Evolutionary conservation across 2,797 vertebrate species (phyloP).

Genomic region (Aeoliscus strigatus): DNA sequence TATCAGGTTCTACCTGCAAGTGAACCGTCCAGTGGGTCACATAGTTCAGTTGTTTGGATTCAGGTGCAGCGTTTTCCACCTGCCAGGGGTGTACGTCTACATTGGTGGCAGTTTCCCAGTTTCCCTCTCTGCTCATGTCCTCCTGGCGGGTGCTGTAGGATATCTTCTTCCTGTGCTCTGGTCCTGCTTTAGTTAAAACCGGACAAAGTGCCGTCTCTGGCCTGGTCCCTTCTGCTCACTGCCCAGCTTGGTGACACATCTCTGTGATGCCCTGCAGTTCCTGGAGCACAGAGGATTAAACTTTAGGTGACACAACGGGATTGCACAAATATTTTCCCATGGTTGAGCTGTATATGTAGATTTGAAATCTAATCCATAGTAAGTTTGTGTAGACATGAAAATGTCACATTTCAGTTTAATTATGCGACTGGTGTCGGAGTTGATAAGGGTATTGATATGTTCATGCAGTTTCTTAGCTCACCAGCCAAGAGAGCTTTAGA

Average conservation of each 20-base stretch:
- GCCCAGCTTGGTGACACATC: slow-evolving; percentile 13
- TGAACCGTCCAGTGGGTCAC: no score
- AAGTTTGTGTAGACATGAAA: slow-evolving; percentile 6
- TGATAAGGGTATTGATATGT: slow-evolving; percentile 18
- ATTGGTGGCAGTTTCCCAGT: slow-evolving; percentile 46
- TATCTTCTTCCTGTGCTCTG: slow-evolving; percentile 32
- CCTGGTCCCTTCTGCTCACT: slow-evolving; percentile 14
- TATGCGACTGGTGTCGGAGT: not conserved
- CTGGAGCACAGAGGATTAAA: slow-evolving; percentile 1
- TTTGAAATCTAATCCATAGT: not conserved
- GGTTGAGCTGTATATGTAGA: not conserved
- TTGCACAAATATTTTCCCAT: slow-evolving; percentile 1
- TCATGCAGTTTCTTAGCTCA: slow-evolving; percentile 16
- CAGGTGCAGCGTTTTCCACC: slow-evolving; percentile 21
- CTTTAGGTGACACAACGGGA: not conserved
- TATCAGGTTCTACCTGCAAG: slow-evolving; percentile 7
- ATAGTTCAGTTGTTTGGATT: no score
- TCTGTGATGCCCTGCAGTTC: slow-evolving; percentile 13
- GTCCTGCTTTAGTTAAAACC: slow-evolving; percentile 18
- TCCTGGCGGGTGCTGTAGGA: slow-evolving; percentile 48
- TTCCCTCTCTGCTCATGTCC: slow-evolving; percentile 18
- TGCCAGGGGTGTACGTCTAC: slow-evolving; percentile 25
- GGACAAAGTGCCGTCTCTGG: slow-evolving; percentile 19
- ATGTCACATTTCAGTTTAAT: slow-evolving; percentile 2
- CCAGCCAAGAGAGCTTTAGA: slow-evolving; percentile 14